A percentile compares a stretch with the other conserved stretches of the same genome.
Conservation (phyloP, 2,113 vertebrate genomes). For the Macaca fascicularis region T2T-MFA8v1.1 NC_088378.1:132024501-132025000, state of each 20-base stretch:
- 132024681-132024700: not conserved
- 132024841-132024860: not conserved
- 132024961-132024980: not conserved
- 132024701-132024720: not conserved
- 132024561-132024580: too few relatives aligned
- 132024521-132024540: too few relatives aligned
- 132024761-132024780: constrained; percentile 1
- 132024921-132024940: not conserved
- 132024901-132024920: not conserved
- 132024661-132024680: not conserved
- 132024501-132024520: too few relatives aligned
- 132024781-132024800: constrained; percentile 35
- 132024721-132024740: not conserved
- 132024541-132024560: too few relatives aligned
- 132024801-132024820: constrained; percentile 20
- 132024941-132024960: not conserved
- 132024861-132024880: not conserved
- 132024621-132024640: not conserved
- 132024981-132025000: not conserved
- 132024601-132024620: not conserved
- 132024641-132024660: not conserved
- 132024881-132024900: not conserved
- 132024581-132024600: too few relatives aligned
- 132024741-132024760: not conserved
- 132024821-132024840: not conserved